A percentile compares a stretch with the other conserved stretches of the same genome.
phyloP scores from a whole-genome alignment of 2,888 invertebrate genomes.

The Drosophila atripex region DNA sequence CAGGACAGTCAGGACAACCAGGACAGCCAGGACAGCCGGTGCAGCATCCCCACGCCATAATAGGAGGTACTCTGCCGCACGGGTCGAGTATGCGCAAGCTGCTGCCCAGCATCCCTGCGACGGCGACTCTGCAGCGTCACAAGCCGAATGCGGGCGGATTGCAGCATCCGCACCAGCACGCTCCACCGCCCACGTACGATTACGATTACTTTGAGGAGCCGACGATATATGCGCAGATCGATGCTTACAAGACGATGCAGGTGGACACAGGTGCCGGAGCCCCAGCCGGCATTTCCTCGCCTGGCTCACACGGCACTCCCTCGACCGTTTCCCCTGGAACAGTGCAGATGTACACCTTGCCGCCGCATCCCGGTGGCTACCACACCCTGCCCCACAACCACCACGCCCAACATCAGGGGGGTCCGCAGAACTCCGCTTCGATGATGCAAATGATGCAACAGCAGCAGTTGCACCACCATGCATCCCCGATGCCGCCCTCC shows the following conservation, averaged over 20 bases:
- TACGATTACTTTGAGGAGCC: conserved; percentile 86
- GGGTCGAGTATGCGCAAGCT: conserved; percentile 81
- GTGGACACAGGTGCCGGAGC: conserved; percentile 77
- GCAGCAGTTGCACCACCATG: conserved; percentile 43
- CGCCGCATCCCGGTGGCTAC: conserved; percentile 83
- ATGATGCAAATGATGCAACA: conserved; percentile 81
- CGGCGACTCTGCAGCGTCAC: conserved; percentile 81
- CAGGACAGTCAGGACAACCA: conserved; percentile 4
- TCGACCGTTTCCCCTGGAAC: conserved; percentile 83
- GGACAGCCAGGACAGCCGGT: conserved; percentile 13
- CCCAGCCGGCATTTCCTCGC: conserved; percentile 84
- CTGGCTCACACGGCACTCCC: conserved; percentile 82
- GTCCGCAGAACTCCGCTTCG: conserved; percentile 74
- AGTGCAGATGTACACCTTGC: conserved; percentile 83
- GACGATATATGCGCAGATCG: conserved; percentile 90
- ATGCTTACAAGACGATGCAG: conserved; percentile 86
- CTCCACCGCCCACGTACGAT: conserved; percentile 82
- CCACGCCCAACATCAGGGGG: conserved; percentile 74
- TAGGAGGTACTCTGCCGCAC: conserved; percentile 78
- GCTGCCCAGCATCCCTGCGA: conserved; percentile 79
- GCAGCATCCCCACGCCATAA: conserved; percentile 45
- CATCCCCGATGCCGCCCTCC: conserved; percentile 78
- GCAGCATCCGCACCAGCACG: conserved; percentile 73
- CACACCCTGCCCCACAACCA: conserved; percentile 83
- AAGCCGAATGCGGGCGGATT: conserved; percentile 75